Evolutionary conservation across 1,140 invertebrate genomes (phyloP).

Genomic region (Zaprionus ghesquierei): DNA sequence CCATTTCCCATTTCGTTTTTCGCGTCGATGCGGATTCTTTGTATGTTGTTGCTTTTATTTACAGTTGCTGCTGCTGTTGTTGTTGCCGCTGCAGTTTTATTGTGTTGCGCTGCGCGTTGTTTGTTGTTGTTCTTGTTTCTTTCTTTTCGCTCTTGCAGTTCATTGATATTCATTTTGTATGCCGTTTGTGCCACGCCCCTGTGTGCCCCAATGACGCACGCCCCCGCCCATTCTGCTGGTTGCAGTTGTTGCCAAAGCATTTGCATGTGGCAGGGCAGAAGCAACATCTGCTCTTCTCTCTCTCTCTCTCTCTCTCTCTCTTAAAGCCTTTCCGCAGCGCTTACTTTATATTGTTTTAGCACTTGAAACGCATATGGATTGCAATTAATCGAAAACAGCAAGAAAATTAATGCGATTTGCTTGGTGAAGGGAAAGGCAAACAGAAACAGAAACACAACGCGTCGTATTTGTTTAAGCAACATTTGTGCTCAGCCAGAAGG

Average conservation of each 20-base stretch:
- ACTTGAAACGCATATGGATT: constrained; percentile 16
- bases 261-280: constrained; percentile 19
- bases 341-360: constrained; percentile 18
- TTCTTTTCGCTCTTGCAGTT: constrained; percentile 40
- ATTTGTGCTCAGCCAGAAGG: not conserved
- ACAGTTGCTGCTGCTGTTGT: constrained; percentile 9
- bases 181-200: constrained; percentile 49
- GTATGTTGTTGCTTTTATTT: constrained; percentile 18
- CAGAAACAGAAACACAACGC: not conserved
- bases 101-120: constrained; percentile 8
- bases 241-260: constrained; percentile 5
- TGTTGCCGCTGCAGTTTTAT: constrained; percentile 3
- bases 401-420: constrained; percentile 27
- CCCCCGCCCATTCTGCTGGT: not conserved
- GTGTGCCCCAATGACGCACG: constrained; percentile 7
- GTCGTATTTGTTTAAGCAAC: not conserved
- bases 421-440: not conserved
- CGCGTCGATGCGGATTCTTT: constrained; percentile 18
- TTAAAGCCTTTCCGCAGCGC: constrained; percentile 8
- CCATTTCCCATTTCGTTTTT: constrained; percentile 13
- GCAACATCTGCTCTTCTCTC: not conserved
- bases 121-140: constrained; percentile 27
- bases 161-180: constrained; percentile 60
- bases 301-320: not conserved
- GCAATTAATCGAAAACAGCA: constrained; percentile 25